Evolutionary conservation across 2,113 vertebrate species (phyloP).

Genomic region (Platysternon megacephalum): DNA sequence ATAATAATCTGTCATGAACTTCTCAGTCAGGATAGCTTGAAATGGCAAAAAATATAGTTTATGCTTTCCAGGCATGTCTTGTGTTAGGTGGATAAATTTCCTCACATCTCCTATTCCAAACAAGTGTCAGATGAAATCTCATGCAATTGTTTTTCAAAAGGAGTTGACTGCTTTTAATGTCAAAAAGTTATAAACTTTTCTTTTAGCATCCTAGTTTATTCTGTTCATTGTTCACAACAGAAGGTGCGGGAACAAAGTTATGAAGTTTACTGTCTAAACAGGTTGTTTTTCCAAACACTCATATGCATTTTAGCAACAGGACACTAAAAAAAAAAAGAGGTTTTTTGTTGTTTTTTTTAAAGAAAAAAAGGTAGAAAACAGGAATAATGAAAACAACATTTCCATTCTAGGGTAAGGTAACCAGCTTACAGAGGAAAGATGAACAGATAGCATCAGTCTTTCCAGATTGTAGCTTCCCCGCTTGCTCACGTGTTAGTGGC

Average conservation of each 20-base stretch:
- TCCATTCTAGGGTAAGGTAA: not conserved
- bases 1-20: not conserved
- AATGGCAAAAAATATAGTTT: not conserved
- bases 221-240: slow-evolving; percentile 33
- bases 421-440: not conserved
- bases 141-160: not conserved
- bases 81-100: not conserved
- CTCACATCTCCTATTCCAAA: not conserved
- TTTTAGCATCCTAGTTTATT: slow-evolving; percentile 5
- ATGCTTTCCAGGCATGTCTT: not conserved
- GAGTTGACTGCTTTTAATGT: not conserved
- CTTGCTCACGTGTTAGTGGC: not conserved
- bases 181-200: not conserved
- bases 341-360: not conserved
- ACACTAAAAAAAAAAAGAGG: not conserved
- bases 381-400: not conserved
- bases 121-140: not conserved
- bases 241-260: slow-evolving; percentile 33
- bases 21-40: not conserved
- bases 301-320: not conserved
- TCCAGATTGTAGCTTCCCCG: not conserved
- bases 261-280: slow-evolving; percentile 28
- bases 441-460: not conserved
- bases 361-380: not conserved
- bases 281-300: slow-evolving; percentile 37